phyloP scores from a whole-genome alignment of 2,113 vertebrate species.

The Puffinus mauretanicus region DNA sequence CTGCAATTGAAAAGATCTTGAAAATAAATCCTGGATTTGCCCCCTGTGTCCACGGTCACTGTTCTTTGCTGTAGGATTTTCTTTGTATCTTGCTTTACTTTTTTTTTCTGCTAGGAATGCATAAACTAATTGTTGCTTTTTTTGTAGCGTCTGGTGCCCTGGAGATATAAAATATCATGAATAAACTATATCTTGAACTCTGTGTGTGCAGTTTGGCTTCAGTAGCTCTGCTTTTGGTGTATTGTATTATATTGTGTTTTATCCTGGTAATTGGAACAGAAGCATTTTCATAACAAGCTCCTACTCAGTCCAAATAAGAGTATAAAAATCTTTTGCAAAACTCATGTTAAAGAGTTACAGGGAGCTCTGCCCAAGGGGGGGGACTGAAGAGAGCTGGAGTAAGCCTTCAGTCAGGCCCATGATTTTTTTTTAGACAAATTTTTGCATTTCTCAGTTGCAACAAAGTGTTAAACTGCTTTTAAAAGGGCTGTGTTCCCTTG shows the following conservation, averaged over 20 bases:
- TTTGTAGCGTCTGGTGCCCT: neutral
- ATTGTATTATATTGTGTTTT: neutral
- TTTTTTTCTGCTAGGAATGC: neutral
- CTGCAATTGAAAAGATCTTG: neutral
- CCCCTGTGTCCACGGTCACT: neutral
- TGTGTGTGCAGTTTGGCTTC: neutral
- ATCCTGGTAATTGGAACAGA: neutral
- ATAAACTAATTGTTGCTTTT: neutral
- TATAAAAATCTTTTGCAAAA: neutral
- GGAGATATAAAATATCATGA: neutral
- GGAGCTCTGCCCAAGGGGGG: neutral
- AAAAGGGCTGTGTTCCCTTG: neutral
- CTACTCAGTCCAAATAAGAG: neutral
- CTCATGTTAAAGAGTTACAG: rapidly evolving
- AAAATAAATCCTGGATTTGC: neutral
- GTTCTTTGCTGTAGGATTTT: neutral
- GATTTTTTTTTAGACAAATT: neutral
- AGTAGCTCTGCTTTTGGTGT: neutral
- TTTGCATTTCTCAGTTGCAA: neutral
- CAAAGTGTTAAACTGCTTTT: neutral
- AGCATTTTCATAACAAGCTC: neutral
- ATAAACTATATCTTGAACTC: neutral
- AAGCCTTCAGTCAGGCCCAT: neutral
- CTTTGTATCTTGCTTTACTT: neutral
- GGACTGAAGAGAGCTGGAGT: neutral